Evolutionary conservation across 37 sponge, comb jelly and placozoan species (phyloP).

Genomic region (Beroe ovata): DNA sequence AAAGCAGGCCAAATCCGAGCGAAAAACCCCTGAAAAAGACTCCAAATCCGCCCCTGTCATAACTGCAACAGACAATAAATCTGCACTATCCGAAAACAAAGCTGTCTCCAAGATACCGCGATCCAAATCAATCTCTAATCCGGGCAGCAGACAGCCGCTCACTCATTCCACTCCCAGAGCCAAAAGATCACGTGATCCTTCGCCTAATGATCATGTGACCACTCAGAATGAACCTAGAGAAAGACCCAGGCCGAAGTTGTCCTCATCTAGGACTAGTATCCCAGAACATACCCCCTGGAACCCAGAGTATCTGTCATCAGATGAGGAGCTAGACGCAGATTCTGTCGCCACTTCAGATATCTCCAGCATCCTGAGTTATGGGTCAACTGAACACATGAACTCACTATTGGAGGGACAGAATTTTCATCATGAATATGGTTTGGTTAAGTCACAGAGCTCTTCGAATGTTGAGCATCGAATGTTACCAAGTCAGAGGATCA

Average conservation of each 20-base stretch:
- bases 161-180: not conserved
- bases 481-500: slow-evolving; percentile 16
- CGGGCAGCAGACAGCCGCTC: too few species aligned
- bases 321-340: not conserved
- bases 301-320: too few species aligned
- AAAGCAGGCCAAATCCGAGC: too few species aligned
- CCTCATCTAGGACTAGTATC: not conserved
- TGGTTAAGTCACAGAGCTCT: not conserved
- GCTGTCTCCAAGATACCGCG: not conserved
- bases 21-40: too few species aligned
- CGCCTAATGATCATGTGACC: too few species aligned
- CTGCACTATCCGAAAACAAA: too few species aligned
- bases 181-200: too few species aligned
- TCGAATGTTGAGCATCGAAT: slow-evolving; percentile 5
- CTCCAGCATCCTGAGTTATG: slow-evolving; percentile 16
- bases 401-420: not conserved
- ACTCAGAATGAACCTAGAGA: too few species aligned
- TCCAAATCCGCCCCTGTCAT: too few species aligned
- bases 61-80: too few species aligned
- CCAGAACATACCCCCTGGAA: not conserved
- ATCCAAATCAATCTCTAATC: not conserved
- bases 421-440: too few species aligned
- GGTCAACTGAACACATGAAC: not conserved
- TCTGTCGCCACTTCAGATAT: not conserved
- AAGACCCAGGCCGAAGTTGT: too few species aligned